Evolutionary conservation across 2,113 vertebrate species (phyloP).

Genomic region (Hippopotamus amphibius): DNA sequence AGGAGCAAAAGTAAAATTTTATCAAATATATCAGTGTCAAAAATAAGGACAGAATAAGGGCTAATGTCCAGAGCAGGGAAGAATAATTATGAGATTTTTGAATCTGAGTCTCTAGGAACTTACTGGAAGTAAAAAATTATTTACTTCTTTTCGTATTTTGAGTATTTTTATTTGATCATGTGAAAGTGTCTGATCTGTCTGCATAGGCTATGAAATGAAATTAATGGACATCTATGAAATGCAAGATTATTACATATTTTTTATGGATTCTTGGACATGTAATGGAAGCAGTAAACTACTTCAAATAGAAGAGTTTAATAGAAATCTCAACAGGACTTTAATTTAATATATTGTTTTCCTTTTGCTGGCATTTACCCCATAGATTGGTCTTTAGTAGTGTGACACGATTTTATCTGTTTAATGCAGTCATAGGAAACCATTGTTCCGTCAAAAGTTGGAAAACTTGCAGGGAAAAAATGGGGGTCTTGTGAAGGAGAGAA

Average conservation of each 20-base stretch:
- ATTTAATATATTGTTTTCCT: not conserved
- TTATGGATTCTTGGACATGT: not conserved
- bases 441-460: not conserved
- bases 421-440: not conserved
- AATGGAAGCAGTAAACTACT: not conserved
- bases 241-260: not conserved
- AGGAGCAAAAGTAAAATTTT: not conserved
- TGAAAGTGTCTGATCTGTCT: not conserved
- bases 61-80: not conserved
- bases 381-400: not conserved
- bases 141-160: not conserved
- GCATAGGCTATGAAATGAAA: not conserved
- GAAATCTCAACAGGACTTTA: not conserved
- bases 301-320: not conserved
- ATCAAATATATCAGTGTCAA: not conserved
- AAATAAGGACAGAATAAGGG: not conserved
- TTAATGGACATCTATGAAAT: not conserved
- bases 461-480: not conserved
- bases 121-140: not conserved
- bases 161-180: not conserved
- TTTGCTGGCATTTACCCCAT: not conserved
- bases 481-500: not conserved
- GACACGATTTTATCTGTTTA: not conserved
- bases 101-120: not conserved
- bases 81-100: not conserved